A percentile compares a stretch with the other conserved stretches of the same genome.
phyloP scores from a whole-genome alignment of 2,797 vertebrate genomes.

The Enteromius afrohamiltoni region DNA sequence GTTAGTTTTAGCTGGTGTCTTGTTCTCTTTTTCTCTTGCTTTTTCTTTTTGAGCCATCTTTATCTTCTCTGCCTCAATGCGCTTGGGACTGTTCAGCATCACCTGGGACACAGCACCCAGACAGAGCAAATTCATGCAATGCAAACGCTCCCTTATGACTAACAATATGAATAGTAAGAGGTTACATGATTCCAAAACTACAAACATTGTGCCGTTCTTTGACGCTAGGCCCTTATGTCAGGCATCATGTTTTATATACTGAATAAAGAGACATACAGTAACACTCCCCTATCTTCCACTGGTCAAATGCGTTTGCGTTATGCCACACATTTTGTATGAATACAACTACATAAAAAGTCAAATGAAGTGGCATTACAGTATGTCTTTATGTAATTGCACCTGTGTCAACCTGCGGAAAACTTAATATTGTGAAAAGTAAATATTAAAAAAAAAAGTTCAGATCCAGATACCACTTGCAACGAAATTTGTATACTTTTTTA shows the following conservation, averaged over 20 bases:
- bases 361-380: background rate
- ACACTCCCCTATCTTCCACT: background rate
- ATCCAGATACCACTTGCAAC: background rate
- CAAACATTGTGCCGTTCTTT: background rate
- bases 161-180: background rate
- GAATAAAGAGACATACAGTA: background rate
- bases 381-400: background rate
- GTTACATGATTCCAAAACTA: background rate
- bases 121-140: background rate
- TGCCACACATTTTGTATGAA: background rate
- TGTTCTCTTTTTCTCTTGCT: constrained; percentile 78
- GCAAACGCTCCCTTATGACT: background rate
- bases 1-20: constrained; percentile 85
- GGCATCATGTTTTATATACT: background rate
- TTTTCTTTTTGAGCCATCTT: constrained; percentile 90
- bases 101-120: constrained; percentile 71
- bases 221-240: background rate
- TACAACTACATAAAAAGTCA: background rate
- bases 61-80: constrained; percentile 90
- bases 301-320: background rate
- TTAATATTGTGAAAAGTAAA: background rate
- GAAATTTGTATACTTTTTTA: background rate
- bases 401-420: background rate
- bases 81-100: constrained; percentile 91
- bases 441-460: background rate